A percentile compares a stretch with the other conserved stretches of the same genome.
phyloP scores from a whole-genome alignment of 2,888 invertebrate species.

The Clusia tigrina region DNA sequence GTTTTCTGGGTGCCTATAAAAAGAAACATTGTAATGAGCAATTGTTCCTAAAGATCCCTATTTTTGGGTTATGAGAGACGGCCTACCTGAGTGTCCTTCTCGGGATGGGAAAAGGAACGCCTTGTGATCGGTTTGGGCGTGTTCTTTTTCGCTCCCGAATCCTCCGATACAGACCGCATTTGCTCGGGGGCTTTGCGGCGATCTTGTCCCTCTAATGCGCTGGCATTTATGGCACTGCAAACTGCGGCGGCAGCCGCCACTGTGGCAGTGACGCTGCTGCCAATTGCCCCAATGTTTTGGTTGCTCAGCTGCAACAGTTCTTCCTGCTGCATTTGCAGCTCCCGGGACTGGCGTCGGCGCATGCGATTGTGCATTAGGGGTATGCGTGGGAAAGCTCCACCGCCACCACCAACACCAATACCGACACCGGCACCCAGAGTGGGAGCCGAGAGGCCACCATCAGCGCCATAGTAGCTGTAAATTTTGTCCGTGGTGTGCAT shows the following conservation, averaged over 20 bases:
- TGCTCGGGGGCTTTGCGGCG: conserved; percentile 60
- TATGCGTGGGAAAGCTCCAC: conserved; percentile 53
- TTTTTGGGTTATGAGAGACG: neutral
- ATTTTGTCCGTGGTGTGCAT: conserved; percentile 25
- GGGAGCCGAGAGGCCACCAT: conserved; percentile 31
- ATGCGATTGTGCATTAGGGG: conserved; percentile 57
- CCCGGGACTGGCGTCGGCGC: conserved; percentile 53
- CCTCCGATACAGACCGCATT: conserved; percentile 63
- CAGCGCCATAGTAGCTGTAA: conserved; percentile 36
- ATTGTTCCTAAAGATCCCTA: no score
- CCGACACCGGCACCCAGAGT: conserved; percentile 14
- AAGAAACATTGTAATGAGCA: conserved; percentile 12
- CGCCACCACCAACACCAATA: conserved; percentile 24
- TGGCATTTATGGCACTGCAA: conserved; percentile 35
- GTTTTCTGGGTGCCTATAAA: conserved; percentile 51
- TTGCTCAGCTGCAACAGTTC: conserved; percentile 40
- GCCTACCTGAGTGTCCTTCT: conserved; percentile 59
- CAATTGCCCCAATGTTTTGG: conserved; percentile 6
- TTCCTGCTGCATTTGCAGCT: conserved; percentile 52
- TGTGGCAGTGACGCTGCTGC: conserved; percentile 18
- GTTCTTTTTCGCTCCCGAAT: conserved; percentile 54
- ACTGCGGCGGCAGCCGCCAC: neutral
- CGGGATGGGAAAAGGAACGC: conserved; percentile 63
- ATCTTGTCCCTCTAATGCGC: conserved; percentile 35
- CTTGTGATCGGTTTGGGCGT: conserved; percentile 59